Evolutionary conservation across 2,888 invertebrate species (phyloP).

Genomic region (Eupithecia centaureata): DNA sequence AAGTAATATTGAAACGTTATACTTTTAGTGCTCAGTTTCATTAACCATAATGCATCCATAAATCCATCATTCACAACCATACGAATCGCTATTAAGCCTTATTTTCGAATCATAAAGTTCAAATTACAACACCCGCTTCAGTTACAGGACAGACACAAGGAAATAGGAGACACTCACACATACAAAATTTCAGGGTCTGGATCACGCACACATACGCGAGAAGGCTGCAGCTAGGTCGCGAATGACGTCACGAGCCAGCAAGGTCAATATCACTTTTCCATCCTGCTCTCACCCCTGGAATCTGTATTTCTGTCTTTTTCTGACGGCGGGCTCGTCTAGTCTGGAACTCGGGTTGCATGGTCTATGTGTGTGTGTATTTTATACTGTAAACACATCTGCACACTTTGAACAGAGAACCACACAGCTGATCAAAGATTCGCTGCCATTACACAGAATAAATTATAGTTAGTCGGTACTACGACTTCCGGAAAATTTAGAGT

Average conservation of each 20-base stretch:
- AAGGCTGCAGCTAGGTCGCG: conserved; percentile 84
- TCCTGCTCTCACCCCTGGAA: conserved; percentile 51
- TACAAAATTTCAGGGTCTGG: conserved; percentile 74
- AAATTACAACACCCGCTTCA: conserved; percentile 1
- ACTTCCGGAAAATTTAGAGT: not conserved
- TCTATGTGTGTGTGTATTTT: conserved; percentile 24
- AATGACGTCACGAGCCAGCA: conserved; percentile 83
- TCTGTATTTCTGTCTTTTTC: conserved; percentile 48
- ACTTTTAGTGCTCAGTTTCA: not conserved
- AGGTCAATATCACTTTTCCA: conserved; percentile 79
- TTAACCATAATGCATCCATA: not conserved
- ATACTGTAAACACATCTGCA: not conserved
- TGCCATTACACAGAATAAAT: not conserved
- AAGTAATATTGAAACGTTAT: not conserved
- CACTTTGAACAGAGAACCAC: not conserved
- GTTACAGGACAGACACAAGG: conserved; percentile 18
- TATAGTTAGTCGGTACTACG: not conserved
- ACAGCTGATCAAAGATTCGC: not conserved
- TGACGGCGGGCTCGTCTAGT: conserved; percentile 66
- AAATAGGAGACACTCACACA: conserved; percentile 44
- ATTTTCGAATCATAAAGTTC: not conserved
- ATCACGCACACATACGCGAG: conserved; percentile 69
- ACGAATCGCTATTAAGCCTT: not conserved
- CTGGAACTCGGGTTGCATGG: conserved; percentile 69
- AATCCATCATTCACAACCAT: not conserved